These are phyloP conservation scores for Macrosteles quadrilineatus DNA, from an alignment of 1,140 invertebrate genomes.

Conservation along the genomic window DNA sequence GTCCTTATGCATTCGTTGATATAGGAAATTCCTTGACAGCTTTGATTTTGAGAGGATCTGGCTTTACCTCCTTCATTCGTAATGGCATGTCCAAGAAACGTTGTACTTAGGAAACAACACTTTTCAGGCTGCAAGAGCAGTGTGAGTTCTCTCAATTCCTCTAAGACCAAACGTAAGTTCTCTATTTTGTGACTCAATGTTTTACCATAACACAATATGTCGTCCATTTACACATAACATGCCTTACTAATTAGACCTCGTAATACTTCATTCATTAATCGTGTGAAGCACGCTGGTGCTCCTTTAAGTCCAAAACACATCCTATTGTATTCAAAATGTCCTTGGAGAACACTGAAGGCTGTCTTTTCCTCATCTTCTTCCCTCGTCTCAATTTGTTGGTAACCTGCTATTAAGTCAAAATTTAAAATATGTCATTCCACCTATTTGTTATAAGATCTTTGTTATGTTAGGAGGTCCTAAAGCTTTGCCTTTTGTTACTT, in stretches of 20 bases:
- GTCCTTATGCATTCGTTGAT: conserved; percentile 48
- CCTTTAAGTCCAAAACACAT: conserved; percentile 38
- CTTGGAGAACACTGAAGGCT: conserved; percentile 37
- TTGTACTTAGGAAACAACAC: conserved; percentile 53
- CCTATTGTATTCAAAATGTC: conserved; percentile 36
- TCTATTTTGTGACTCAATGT: conserved; percentile 46
- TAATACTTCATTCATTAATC: conserved; percentile 48
- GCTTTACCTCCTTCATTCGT: conserved; percentile 49
- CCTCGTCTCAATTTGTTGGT: conserved; percentile 45
- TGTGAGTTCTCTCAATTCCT: conserved; percentile 46
- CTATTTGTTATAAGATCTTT: conserved; percentile 51
- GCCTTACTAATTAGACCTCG: conserved; percentile 43
- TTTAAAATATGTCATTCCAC: conserved; percentile 40
- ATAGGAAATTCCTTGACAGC: conserved; percentile 48
- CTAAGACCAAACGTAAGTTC: conserved; percentile 47
- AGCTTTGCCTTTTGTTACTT: conserved; percentile 43
- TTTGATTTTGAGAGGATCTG: conserved; percentile 50
- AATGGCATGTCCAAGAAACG: conserved; percentile 51
- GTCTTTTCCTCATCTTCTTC: conserved; percentile 36
- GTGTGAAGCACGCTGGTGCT: conserved; percentile 35
- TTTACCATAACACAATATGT: conserved; percentile 48
- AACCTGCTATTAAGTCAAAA: conserved; percentile 39
- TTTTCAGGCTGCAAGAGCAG: conserved; percentile 53
- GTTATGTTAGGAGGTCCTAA: conserved; percentile 54
- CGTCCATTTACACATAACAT: conserved; percentile 51